Evolutionary conservation across 2,113 vertebrate species (phyloP).

Genomic region (Mormyrus lacerda): DNA sequence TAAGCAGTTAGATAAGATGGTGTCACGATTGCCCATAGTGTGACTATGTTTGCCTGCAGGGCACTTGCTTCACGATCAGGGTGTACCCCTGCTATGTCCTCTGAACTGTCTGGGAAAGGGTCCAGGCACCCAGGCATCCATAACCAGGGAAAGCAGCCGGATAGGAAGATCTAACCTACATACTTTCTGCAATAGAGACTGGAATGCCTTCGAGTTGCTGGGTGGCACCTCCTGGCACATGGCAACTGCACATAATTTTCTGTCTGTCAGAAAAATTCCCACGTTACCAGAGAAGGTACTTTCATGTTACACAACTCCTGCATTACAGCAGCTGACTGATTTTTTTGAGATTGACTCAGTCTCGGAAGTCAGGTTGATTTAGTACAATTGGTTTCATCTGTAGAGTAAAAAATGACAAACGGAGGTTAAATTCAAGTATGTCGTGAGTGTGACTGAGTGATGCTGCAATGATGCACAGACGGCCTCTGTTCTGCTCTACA

Average conservation of each 20-base stretch:
- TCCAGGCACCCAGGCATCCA: neutral
- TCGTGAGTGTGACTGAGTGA: neutral
- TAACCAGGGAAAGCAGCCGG: neutral
- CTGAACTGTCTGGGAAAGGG: neutral
- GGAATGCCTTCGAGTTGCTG: neutral
- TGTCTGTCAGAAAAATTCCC: neutral
- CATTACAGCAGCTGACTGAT: neutral
- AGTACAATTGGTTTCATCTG: neutral
- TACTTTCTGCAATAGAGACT: neutral
- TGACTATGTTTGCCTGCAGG: neutral
- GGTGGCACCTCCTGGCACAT: neutral
- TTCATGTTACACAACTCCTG: neutral
- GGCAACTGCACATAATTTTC: neutral
- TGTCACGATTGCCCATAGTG: neutral
- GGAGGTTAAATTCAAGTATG: neutral
- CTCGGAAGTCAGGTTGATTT: neutral
- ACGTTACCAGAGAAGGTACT: neutral
- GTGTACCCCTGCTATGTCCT: neutral
- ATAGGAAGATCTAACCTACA: neutral
- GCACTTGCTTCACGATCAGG: neutral
- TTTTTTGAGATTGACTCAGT: neutral
- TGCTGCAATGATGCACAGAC: neutral
- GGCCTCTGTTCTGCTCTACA: neutral
- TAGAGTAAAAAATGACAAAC: neutral
- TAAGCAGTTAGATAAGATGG: neutral